Conservation (phyloP, 37 sponge, comb jelly and placozoan genomes). For the Petrosia ficiformis region DNA sequence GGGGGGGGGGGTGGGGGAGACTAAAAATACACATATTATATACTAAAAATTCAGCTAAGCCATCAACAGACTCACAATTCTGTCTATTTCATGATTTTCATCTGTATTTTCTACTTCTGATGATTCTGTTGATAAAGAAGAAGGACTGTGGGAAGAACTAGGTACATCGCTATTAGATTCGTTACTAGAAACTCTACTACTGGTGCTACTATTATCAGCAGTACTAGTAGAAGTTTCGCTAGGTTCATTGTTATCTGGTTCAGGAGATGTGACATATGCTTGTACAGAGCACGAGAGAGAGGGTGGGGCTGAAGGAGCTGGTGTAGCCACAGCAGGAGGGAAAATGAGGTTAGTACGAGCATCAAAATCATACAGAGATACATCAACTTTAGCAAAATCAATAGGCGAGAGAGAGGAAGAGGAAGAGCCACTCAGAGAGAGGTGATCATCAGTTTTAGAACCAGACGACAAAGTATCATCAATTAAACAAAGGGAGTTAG, state of each 20-base stretch:
- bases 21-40: too few species aligned
- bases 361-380: slow-evolving; percentile 68
- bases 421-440: slow-evolving; percentile 12
- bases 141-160: not conserved
- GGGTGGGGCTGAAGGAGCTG: not conserved
- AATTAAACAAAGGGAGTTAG: not conserved
- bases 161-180: not conserved
- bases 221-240: not conserved
- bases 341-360: slow-evolving; percentile 14
- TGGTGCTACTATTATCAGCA: not conserved
- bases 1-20: too few species aligned
- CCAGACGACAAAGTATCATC: not conserved
- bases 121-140: not conserved
- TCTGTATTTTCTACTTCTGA: slow-evolving; percentile 31
- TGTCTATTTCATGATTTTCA: slow-evolving; percentile 41
- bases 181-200: not conserved
- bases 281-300: slow-evolving; percentile 12
- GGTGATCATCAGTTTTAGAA: not conserved
- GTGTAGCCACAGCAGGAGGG: not conserved
- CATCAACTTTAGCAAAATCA: slow-evolving; percentile 67
- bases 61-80: slow-evolving; percentile 61
- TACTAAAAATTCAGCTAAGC: slow-evolving; percentile 21
- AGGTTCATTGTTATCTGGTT: not conserved
- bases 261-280: not conserved
- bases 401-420: slow-evolving; percentile 39